Base-by-base conservation (phyloP, 2,888 invertebrate species). In the Mactromeris polynyma region DNA sequence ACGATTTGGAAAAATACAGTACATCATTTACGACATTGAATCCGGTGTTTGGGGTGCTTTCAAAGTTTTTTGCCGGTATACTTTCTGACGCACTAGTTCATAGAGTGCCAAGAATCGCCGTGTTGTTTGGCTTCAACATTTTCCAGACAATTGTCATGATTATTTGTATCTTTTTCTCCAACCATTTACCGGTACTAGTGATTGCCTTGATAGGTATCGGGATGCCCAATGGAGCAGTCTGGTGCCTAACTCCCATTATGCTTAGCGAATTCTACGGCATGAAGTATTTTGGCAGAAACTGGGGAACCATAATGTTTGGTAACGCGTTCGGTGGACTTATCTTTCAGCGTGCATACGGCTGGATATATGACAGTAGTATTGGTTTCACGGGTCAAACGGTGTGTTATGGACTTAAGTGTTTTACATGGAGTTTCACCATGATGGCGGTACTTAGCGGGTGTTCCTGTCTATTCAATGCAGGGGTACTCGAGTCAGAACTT, bases 201-300 rank as follows among this genome's bases (percentile, higher is more conserved):
- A 42, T 94, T 1, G 90, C 93, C 2, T 85, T 94, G 0, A 88
- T 94, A 36, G 92, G 93, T 11, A 92, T 94, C 7, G 94, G 95
- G 1, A 93, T 95, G 81, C 92, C 94, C 21, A 95, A 95, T 77
- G 95, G 95, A 54, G 94, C 94, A 19, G 91, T 94, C 21, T 95
- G 94, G 94, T 94, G 94, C 40, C 84, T 95, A 38, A 95, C 95
- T 0, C 95, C 95, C 2, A 94, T 94, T 7, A 94, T 95, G 93
- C 90, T 94, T 21, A 95, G 95, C 64, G 95, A 95, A 82, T 94
- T 94, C 88, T 95, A 94, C 84, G 95, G 95, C 14, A 92, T 94
- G 91, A 93, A 93, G 81, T 94, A 93, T 89, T 95, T 95, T 85
- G 94, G 93, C 7, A 85, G 94, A 9, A 95, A 95, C 89, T 95